Base-by-base conservation (phyloP, 30 jellyfish, hydroid and myxozoan species). In the Calvadosia cruxmelitensis region DNA sequence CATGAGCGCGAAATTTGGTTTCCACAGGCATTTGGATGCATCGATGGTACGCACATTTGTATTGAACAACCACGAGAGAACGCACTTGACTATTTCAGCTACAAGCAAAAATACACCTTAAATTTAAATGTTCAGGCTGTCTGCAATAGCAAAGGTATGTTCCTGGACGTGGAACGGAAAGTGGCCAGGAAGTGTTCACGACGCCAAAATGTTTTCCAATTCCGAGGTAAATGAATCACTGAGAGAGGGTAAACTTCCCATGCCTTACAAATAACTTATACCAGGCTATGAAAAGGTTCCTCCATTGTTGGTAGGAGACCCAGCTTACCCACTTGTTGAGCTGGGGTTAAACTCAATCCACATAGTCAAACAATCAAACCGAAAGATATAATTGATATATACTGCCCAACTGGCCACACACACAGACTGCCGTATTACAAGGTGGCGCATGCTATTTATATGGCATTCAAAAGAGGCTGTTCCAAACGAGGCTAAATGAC, bases 101-200 rank as follows among this genome's bases (percentile, higher is more conserved):
- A 67, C 69, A 76, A 76, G 34, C 78, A 52, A 2, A 1, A 67
- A 30, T 52, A 76, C 36, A 52, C 85, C 31, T 27, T 82, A 15
- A n/a, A 42, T 5, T 5, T 42, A 5, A 76, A 76, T 51, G 81
- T 70, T 3, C 92, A 83, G 50, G 95, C 78, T n/a, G 95, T 83
- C 3, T 83, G 95, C 53, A 83, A 83, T 52, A 63, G 16, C 50
- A 75, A 35, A 28, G 92, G 91, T 32, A 0, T 25, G 1, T 83
- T 75, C 67, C 67, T 83, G 92, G 95, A 76, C 53, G 76, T 83
- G 1, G 95, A 83, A 30, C n/a, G 74, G 94, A 49, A 33, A 84
- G 28, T 73, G 89, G 95, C 95, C 85, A 0, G 85, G 92, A 3
- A 0, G 80, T 36, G 73, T 66, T 23, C 95, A 83, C 57, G 85